phyloP scores from a whole-genome alignment of 1,140 invertebrate genomes.

The Caenorhabditis elegans region DNA sequence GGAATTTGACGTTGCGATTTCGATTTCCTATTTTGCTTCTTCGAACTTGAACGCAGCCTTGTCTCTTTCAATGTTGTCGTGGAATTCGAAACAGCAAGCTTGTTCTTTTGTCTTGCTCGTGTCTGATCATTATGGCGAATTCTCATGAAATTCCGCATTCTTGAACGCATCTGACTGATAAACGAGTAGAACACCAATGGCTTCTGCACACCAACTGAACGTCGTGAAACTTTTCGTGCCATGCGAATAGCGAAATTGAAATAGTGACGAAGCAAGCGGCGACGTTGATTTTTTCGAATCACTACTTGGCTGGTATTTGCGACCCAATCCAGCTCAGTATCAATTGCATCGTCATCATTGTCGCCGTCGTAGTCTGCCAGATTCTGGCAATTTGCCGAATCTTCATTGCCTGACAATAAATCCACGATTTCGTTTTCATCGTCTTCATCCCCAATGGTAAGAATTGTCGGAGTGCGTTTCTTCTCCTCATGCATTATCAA shows the following conservation, averaged over 20 bases:
- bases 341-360: neutral
- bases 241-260: neutral
- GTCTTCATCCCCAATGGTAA: neutral
- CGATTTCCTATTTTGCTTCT: neutral
- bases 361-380: neutral
- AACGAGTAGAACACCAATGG: neutral
- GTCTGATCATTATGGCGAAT: neutral
- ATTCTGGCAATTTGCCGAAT: too few species aligned
- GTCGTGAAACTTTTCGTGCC: neutral
- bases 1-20: neutral
- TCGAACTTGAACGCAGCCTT: too few species aligned
- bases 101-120: neutral
- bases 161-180: neutral
- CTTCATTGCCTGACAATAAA: too few species aligned
- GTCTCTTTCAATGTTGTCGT: too few species aligned
- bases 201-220: neutral
- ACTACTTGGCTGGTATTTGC: neutral
- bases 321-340: neutral
- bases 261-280: neutral
- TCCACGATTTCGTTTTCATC: neutral
- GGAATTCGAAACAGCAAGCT: too few species aligned
- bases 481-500: neutral
- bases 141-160: neutral
- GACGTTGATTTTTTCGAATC: neutral
- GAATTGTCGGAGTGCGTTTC: neutral